A percentile compares a stretch with the other conserved stretches of the same genome.
These are phyloP conservation scores for Philypnodon macrostomus DNA, from an alignment of 2,797 vertebrate species.

Conservation along the genomic window DNA sequence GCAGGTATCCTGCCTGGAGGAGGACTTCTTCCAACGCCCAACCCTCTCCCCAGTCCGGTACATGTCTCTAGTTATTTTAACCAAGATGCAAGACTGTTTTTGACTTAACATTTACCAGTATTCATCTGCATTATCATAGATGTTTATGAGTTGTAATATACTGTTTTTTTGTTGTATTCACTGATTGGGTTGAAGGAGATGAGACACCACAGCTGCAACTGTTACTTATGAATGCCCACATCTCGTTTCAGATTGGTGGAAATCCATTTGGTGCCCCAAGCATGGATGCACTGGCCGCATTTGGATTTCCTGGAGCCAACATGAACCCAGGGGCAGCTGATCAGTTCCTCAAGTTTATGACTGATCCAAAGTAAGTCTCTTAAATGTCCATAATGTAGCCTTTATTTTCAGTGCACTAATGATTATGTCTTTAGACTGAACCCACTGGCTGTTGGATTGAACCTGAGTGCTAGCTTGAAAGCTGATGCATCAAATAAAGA, in stretches of 20 bases:
- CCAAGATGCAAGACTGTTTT: conserved; percentile 38
- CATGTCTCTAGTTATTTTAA: too few species aligned
- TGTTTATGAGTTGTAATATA: not conserved
- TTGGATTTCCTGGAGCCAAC: conserved; percentile 88
- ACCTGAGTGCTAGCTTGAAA: conserved; percentile 87
- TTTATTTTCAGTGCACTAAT: not conserved
- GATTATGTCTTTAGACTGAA: conserved; percentile 80
- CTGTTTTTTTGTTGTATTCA: too few species aligned
- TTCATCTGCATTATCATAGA: not conserved
- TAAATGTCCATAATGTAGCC: not conserved
- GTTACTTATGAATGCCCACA: not conserved
- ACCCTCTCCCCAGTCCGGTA: conserved; percentile 87
- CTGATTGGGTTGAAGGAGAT: not conserved
- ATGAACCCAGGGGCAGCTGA: conserved; percentile 92
- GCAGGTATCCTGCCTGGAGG: conserved; percentile 96
- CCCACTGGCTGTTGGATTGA: conserved; percentile 89
- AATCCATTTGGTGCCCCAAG: conserved; percentile 88
- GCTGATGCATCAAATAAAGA: conserved; percentile 93
- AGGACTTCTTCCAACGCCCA: conserved; percentile 95
- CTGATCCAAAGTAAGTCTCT: conserved; percentile 93
- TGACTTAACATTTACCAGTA: not conserved
- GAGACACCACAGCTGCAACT: not conserved
- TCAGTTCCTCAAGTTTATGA: conserved; percentile 95
- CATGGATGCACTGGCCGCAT: conserved; percentile 92
- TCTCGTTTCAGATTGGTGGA: conserved; percentile 82